Conservation (phyloP, 2,888 invertebrate genomes). For the Uropetala carovei region DNA sequence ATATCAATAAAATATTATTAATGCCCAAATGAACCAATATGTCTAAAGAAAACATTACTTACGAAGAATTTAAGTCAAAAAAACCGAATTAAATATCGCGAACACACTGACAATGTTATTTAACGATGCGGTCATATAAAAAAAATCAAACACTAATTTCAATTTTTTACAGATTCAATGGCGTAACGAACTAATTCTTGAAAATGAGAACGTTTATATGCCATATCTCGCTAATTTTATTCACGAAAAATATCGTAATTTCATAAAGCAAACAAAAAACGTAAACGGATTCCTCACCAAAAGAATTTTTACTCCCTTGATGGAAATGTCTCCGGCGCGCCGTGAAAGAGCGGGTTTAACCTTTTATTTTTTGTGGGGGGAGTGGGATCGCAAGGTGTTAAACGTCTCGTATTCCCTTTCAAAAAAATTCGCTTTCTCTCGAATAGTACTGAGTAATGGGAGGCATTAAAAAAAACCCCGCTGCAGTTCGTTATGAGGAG, state of each 20-base stretch:
- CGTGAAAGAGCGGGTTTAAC: background rate
- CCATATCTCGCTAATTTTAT: too few species aligned
- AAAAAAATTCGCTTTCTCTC: background rate
- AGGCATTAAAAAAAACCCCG: constrained; percentile 14
- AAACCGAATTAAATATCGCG: too few species aligned
- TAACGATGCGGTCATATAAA: too few species aligned
- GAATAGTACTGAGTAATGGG: constrained; percentile 7
- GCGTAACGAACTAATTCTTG: too few species aligned
- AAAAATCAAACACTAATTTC: too few species aligned
- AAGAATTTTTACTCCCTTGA: background rate
- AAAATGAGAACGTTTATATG: too few species aligned
- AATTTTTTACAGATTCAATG: too few species aligned
- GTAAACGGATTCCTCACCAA: background rate
- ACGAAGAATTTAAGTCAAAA: too few species aligned
- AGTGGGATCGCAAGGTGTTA: background rate
- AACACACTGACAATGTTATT: too few species aligned
- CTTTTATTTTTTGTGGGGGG: background rate
- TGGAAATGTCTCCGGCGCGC: background rate
- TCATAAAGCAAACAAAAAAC: background rate
- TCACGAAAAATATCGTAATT: background rate
- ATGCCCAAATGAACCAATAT: too few species aligned
- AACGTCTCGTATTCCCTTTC: background rate
- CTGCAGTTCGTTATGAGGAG: constrained; percentile 31
- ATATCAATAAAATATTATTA: too few species aligned
- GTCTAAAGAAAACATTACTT: too few species aligned